Evolutionary conservation across 2,113 vertebrate species (phyloP).

Genomic region (Brachypteracias leptosomus): DNA sequence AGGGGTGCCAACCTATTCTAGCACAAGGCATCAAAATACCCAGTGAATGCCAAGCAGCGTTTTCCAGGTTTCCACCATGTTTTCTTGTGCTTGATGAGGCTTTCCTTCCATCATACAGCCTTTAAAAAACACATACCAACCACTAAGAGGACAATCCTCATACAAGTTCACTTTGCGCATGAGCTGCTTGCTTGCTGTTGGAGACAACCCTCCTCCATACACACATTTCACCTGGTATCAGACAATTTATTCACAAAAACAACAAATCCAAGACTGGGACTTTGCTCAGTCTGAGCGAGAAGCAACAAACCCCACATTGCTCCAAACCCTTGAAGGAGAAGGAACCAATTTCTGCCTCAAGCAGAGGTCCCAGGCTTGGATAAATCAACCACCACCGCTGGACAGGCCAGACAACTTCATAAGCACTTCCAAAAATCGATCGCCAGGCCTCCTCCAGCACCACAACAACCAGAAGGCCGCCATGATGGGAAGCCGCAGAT

Average conservation of each 20-base stretch:
- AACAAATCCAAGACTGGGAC: rapidly evolving
- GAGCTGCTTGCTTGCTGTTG: neutral
- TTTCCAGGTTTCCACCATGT: neutral
- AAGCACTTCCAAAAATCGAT: neutral
- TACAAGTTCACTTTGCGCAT: neutral
- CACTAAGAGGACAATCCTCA: no score
- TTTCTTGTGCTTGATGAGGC: neutral
- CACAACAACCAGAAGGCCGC: neutral
- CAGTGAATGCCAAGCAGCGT: rapidly evolving
- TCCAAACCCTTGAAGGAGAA: no score
- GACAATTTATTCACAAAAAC: neutral
- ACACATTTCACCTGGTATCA: rapidly evolving
- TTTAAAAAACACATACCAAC: neutral
- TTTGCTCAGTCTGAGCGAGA: neutral
- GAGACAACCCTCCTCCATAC: neutral
- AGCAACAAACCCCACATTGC: neutral
- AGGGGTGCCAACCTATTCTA: neutral
- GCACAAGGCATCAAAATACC: no score
- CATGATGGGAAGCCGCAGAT: rapidly evolving
- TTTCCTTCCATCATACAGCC: neutral
- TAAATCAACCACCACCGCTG: no score
- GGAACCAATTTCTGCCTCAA: neutral
- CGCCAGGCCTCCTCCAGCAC: rapidly evolving
- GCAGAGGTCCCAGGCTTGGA: no score
- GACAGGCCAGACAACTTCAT: no score